Evolutionary conservation across 2,888 invertebrate genomes (phyloP).

Genomic region (Macaria liturata): DNA sequence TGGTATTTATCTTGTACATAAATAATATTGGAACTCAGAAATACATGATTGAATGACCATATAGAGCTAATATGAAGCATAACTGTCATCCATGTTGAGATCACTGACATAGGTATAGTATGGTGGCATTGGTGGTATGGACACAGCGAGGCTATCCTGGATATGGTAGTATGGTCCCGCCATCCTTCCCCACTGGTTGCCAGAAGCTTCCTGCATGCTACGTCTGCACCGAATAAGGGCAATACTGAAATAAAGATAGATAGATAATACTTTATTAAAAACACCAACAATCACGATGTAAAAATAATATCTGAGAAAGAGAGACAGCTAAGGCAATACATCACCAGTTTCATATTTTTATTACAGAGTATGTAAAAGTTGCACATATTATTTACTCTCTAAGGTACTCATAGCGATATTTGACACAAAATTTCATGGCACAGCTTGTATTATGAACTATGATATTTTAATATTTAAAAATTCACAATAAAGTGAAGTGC

Average conservation of each 20-base stretch:
- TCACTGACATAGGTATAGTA: constrained; percentile 36
- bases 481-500: too few relatives aligned
- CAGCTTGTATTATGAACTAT: too few relatives aligned
- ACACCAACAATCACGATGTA: too few relatives aligned
- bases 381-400: too few relatives aligned
- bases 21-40: neutral
- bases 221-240: constrained; percentile 33
- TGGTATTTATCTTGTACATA: neutral
- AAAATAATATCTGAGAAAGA: too few relatives aligned
- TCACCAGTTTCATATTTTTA: too few relatives aligned
- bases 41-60: neutral
- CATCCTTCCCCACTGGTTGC: constrained; percentile 32
- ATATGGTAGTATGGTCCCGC: constrained; percentile 29
- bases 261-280: too few relatives aligned
- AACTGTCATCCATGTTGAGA: constrained; percentile 32
- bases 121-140: constrained; percentile 37
- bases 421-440: too few relatives aligned
- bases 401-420: too few relatives aligned
- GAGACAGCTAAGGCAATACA: too few relatives aligned
- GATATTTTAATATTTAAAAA: too few relatives aligned
- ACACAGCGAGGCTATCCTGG: constrained; percentile 34
- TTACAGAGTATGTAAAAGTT: too few relatives aligned
- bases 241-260: constrained; percentile 35
- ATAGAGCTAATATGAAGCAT: constrained; percentile 15
- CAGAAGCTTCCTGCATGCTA: constrained; percentile 10